phyloP scores from a whole-genome alignment of 2,797 vertebrate genomes.

The Macroramphosus scolopax region DNA sequence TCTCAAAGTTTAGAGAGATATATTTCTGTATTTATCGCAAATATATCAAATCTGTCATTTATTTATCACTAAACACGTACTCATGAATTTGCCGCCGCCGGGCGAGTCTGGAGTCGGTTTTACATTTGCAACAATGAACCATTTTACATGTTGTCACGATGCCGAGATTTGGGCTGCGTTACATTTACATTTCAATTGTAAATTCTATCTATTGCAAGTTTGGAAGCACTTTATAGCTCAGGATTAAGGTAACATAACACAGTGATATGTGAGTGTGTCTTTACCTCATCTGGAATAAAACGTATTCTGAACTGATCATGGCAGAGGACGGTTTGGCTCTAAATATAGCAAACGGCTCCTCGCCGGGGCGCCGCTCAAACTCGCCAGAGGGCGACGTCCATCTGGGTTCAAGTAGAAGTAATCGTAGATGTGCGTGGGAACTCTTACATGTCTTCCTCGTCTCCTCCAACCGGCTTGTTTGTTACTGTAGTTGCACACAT shows the following conservation, averaged over 20 bases:
- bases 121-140: too few relatives aligned
- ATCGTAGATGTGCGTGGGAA: slow-evolving; percentile 41
- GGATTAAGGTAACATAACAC: slow-evolving; percentile 64
- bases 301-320: too few relatives aligned
- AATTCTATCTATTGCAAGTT: slow-evolving; percentile 70
- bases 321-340: too few relatives aligned
- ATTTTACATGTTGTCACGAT: slow-evolving; percentile 23
- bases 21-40: slow-evolving; percentile 70
- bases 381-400: slow-evolving; percentile 24
- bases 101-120: slow-evolving; percentile 12
- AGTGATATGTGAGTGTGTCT: slow-evolving; percentile 51
- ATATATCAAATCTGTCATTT: slow-evolving; percentile 49
- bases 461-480: too few relatives aligned
- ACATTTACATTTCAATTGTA: slow-evolving; percentile 41
- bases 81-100: slow-evolving; percentile 8
- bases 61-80: slow-evolving; percentile 29
- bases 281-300: slow-evolving; percentile 65
- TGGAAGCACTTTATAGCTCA: slow-evolving; percentile 81
- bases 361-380: too few relatives aligned
- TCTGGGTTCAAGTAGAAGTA: slow-evolving; percentile 27
- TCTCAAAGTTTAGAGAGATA: slow-evolving; percentile 64
- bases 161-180: slow-evolving; percentile 36
- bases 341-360: slow-evolving; percentile 8
- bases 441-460: slow-evolving; percentile 67
- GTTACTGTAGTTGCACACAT: background rate